A percentile compares a stretch with the other conserved stretches of the same genome.
These are phyloP conservation scores for Actenoides lindsayi DNA, from an alignment of 2,113 vertebrate species.

Conservation along the genomic window DNA sequence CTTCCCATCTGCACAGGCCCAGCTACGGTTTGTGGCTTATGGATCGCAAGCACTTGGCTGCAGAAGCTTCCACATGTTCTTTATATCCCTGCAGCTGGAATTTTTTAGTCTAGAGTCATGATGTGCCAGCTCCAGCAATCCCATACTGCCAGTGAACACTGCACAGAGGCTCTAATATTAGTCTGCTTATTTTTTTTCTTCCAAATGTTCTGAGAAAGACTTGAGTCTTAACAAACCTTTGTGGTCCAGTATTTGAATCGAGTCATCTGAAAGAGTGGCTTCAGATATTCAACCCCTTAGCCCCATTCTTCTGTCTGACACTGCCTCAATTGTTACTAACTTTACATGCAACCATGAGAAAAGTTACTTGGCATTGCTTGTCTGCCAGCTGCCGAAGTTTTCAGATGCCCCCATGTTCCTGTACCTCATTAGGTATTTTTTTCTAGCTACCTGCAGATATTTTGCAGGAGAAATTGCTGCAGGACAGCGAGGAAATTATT, in stretches of 20 bases:
- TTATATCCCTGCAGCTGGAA: background rate
- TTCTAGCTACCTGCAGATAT: background rate
- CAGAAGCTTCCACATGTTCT: slow-evolving; percentile 1
- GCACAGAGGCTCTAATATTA: background rate
- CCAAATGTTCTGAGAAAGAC: background rate
- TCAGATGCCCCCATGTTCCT: background rate
- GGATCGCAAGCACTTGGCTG: background rate
- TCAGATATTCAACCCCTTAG: background rate
- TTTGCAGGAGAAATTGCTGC: background rate
- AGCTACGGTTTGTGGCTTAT: background rate
- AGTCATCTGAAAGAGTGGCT: background rate
- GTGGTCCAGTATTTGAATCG: background rate
- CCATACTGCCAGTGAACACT: background rate
- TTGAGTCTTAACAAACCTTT: background rate
- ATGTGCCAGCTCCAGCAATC: background rate
- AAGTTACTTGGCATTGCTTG: background rate
- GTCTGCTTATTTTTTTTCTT: background rate
- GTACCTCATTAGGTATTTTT: background rate
- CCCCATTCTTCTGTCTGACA: background rate
- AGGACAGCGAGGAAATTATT: background rate
- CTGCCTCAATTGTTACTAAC: background rate
- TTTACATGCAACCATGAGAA: background rate
- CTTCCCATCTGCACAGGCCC: background rate
- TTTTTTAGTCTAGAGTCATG: background rate
- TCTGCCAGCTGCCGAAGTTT: background rate